These are phyloP conservation scores for Urocitellus parryii DNA, from an alignment of 2,113 vertebrate genomes.

Conservation along the genomic window DNA sequence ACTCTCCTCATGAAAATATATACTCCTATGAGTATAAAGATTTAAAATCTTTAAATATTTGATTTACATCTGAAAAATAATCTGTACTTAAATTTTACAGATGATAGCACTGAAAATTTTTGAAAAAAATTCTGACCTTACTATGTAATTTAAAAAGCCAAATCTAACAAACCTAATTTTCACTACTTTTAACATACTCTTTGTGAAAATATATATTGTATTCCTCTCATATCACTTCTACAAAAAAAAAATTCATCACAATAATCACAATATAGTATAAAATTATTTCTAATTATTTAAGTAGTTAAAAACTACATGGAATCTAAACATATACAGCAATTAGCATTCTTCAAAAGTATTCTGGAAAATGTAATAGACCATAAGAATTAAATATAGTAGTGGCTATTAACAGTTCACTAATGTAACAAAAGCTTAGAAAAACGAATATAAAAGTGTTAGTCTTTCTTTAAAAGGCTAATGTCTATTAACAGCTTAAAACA, in stretches of 20 bases:
- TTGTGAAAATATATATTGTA: conserved; percentile 33
- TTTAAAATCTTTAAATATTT: conserved; percentile 34
- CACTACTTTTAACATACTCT: background rate
- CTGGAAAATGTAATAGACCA: conserved; percentile 19
- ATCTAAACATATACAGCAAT: conserved; percentile 43
- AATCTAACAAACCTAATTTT: conserved; percentile 1
- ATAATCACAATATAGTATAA: conserved; percentile 41
- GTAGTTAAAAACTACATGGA: background rate
- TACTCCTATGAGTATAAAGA: background rate
- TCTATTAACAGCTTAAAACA: conserved; percentile 81
- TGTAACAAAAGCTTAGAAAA: conserved; percentile 72
- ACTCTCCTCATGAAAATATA: background rate
- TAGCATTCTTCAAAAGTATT: conserved; percentile 37
- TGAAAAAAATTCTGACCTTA: conserved; percentile 23
- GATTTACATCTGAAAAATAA: conserved; percentile 6
- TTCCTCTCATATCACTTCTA: conserved; percentile 27
- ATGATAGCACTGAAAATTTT: background rate
- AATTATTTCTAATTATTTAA: conserved; percentile 45
- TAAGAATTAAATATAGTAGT: conserved; percentile 24
- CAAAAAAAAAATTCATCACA: background rate
- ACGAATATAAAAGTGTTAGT: conserved; percentile 72
- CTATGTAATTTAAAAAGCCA: conserved; percentile 5
- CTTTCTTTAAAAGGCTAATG: conserved; percentile 82
- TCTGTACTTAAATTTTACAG: conserved; percentile 24
- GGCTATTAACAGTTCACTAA: conserved; percentile 52